Conservation (phyloP, 2,888 invertebrate genomes). For the Caenorhabditis becei region DNA sequence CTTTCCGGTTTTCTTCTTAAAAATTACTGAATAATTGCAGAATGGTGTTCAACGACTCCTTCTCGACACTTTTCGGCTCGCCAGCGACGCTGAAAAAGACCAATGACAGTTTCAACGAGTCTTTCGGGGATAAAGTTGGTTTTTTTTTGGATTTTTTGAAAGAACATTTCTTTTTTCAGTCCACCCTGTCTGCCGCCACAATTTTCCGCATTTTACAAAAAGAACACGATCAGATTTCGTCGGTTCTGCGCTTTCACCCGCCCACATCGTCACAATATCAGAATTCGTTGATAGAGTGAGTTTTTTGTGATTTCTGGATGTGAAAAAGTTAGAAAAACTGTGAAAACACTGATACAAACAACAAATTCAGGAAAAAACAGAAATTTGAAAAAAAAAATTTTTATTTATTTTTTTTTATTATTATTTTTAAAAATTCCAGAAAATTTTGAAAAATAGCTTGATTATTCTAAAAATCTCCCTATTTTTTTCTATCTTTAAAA, state of each 20-base stretch:
- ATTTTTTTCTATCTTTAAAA: neutral
- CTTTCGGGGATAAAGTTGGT: constrained; percentile 45
- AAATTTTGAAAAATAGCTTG: neutral
- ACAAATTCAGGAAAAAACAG: neutral
- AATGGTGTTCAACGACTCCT: constrained; percentile 56
- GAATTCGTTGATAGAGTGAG: constrained; percentile 54
- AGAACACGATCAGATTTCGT: constrained; percentile 44
- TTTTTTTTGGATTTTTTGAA: neutral
- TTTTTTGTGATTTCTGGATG: neutral
- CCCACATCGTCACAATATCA: constrained; percentile 49
- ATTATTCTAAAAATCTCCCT: neutral
- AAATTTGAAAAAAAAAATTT: neutral
- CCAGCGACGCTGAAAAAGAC: constrained; percentile 36
- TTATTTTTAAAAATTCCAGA: neutral
- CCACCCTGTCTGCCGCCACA: constrained; percentile 19
- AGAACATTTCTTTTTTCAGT: constrained; percentile 13
- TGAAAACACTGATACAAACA: neutral
- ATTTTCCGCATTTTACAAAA: constrained; percentile 42
- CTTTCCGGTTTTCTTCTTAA: neutral
- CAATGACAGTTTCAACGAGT: constrained; percentile 53
- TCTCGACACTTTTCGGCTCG: constrained; percentile 33
- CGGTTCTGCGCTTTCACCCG: constrained; percentile 33
- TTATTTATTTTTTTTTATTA: constrained; percentile 10
- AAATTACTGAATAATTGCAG: constrained; percentile 1
- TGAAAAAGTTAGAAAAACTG: neutral